These are phyloP conservation scores for Nematostella vectensis DNA, from an alignment of 92 coral and sea anemone species.

Conservation along the genomic window DNA sequence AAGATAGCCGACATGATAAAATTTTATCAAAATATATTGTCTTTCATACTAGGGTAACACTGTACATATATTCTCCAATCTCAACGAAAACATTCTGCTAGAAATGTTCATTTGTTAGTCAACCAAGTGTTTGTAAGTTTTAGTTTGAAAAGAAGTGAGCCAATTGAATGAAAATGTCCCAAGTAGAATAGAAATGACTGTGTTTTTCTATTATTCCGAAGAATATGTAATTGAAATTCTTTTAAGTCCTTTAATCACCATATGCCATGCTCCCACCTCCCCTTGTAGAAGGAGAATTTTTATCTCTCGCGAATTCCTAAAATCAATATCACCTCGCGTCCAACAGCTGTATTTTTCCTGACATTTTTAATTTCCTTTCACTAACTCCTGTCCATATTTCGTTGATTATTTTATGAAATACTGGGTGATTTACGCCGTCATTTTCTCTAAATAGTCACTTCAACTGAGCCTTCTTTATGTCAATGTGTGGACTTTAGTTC, in stretches of 20 bases:
- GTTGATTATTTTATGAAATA: slow-evolving; percentile 10
- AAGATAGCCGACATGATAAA: too few relatives aligned
- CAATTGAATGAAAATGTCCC: too few relatives aligned
- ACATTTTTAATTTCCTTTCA: slow-evolving; percentile 78
- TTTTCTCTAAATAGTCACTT: not conserved
- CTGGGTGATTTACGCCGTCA: slow-evolving; percentile 6
- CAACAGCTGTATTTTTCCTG: slow-evolving; percentile 79
- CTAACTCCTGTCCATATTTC: slow-evolving; percentile 24
- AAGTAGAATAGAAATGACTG: not conserved
- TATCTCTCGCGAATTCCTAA: slow-evolving; percentile 23
- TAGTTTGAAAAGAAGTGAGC: too few relatives aligned
- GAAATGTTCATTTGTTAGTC: too few relatives aligned
- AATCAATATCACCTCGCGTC: not conserved
- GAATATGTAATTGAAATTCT: not conserved
- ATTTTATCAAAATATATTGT: too few relatives aligned
- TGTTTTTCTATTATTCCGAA: not conserved
- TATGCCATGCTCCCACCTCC: slow-evolving; percentile 3
- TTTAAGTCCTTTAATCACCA: not conserved
- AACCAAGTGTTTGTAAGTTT: too few relatives aligned
- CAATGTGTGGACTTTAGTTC: not conserved
- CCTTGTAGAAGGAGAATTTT: not conserved
- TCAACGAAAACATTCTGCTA: too few relatives aligned
- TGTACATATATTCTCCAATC: too few relatives aligned
- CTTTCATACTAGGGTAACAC: too few relatives aligned
- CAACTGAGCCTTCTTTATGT: not conserved